Conservation (phyloP, 2,888 invertebrate genomes). For the Stenodema calcarata region DNA sequence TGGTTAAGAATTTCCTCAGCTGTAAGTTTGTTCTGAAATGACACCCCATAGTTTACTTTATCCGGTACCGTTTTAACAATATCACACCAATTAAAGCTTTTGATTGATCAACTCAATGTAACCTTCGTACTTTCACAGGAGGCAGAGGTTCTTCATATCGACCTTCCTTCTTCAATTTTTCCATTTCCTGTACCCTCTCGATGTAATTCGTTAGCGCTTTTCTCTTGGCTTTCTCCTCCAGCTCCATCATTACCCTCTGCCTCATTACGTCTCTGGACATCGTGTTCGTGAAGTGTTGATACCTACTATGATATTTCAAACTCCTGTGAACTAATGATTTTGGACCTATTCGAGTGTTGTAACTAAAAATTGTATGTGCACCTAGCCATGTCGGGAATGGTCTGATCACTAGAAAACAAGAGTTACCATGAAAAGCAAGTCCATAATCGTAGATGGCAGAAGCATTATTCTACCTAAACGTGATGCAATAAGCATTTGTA, state of each 20-base stretch:
- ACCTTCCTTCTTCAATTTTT: slow-evolving; percentile 6
- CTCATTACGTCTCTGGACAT: not conserved
- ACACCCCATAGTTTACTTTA: no score
- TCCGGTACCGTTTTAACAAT: no score
- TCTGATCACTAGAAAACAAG: not conserved
- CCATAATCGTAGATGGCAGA: no score
- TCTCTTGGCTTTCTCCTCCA: slow-evolving; percentile 30
- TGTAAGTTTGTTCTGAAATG: slow-evolving; percentile 7
- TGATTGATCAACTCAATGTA: no score
- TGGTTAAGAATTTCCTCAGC: slow-evolving; percentile 14
- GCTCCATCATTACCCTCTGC: slow-evolving; percentile 17
- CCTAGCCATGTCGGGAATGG: not conserved
- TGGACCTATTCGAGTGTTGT: no score
- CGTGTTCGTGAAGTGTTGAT: not conserved
- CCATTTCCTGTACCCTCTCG: slow-evolving; percentile 1
- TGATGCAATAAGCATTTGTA: no score
- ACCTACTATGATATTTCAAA: no score
- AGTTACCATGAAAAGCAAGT: not conserved
- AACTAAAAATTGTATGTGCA: no score
- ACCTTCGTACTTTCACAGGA: not conserved
- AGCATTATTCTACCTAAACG: no score
- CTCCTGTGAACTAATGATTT: no score
- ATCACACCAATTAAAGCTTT: no score
- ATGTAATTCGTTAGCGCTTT: slow-evolving; percentile 24
- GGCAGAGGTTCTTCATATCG: slow-evolving; percentile 18